These are phyloP conservation scores for Rallus limicola DNA, from an alignment of 2,113 vertebrate genomes.

Conservation along the genomic window DNA sequence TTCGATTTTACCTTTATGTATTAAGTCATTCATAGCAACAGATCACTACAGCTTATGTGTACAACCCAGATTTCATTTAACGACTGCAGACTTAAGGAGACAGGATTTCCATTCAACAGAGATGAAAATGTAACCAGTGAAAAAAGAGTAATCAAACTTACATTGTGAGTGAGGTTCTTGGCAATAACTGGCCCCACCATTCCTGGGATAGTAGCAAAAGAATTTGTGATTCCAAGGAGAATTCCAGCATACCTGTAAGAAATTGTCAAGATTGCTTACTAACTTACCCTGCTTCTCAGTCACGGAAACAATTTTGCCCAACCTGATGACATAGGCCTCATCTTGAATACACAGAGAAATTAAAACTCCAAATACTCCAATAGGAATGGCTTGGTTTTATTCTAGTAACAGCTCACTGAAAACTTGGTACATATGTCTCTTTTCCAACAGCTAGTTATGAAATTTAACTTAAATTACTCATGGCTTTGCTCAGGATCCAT, in stretches of 20 bases:
- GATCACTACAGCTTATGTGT: not conserved
- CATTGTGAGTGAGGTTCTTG: slow-evolving; percentile 85
- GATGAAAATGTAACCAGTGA: not conserved
- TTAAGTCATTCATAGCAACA: not conserved
- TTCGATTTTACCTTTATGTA: not conserved
- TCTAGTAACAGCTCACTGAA: not conserved
- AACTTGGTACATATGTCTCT: not conserved
- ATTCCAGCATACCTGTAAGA: slow-evolving; percentile 91
- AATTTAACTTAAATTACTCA: not conserved
- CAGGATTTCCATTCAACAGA: not conserved
- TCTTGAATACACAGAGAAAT: not conserved
- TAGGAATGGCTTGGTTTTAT: not conserved
- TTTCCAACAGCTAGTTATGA: not conserved
- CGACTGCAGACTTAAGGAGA: not conserved
- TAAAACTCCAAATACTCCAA: not conserved
- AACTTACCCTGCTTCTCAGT: not conserved
- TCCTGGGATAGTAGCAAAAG: slow-evolving; percentile 95
- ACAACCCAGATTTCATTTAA: not conserved
- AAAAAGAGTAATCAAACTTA: slow-evolving; percentile 75
- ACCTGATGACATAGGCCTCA: not conserved
- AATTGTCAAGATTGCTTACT: not conserved
- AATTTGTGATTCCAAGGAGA: slow-evolving; percentile 95
- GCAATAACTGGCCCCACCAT: slow-evolving; percentile 96
- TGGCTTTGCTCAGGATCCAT: not conserved
- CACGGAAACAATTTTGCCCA: not conserved